Base-by-base conservation (phyloP, 2,888 invertebrate genomes). In the Cheilosia impressa region DNA sequence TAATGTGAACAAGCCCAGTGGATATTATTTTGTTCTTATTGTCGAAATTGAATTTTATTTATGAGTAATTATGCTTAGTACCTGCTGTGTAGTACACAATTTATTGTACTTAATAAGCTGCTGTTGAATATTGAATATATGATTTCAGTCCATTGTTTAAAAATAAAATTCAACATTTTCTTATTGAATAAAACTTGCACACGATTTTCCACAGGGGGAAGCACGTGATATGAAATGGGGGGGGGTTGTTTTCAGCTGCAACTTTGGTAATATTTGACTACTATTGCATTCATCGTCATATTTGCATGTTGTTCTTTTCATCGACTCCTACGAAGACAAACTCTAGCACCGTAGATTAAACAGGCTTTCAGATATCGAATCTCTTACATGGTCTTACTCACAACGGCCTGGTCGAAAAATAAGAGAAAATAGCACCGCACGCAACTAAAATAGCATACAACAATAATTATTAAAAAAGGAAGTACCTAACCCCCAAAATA, bases 21-120 rank as follows among this genome's bases (percentile, higher is more conserved):
- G n/a, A 17, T 55, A 52, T 17, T 6, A 43, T 57, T 31, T 69
- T 78, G 73, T 9, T 53, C 50, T 55, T 53, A 78, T 78, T 81
- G 22, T 43, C 1, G 27, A 53, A 43, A 13, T 7, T 22, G 43
- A 43, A 15, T 50, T 13, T 52, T 52, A 10, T 52, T 24, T 10
- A 24, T 27, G 4, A 24, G 13, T 24, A 52, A 31, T 81, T 76
- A 53, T 65, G 83, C 79, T 79, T 84, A 75, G 83, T 84, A 84
- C 79, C 79, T 84, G 83, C 83, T 84, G 83, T 79, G 72, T 73
- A 79, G 83, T 79, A 73, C 79, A 83, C 72, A 73, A 69, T 43
- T 43, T 50, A 78, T 63, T 83, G 78, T 73, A 73, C 57, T 62
- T 57, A 58, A 82, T 72, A 45, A 62, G 82, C 77, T 82, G 77